Evolutionary conservation across 1,140 invertebrate species (phyloP).

Genomic region (Dufourea novaeangliae): DNA sequence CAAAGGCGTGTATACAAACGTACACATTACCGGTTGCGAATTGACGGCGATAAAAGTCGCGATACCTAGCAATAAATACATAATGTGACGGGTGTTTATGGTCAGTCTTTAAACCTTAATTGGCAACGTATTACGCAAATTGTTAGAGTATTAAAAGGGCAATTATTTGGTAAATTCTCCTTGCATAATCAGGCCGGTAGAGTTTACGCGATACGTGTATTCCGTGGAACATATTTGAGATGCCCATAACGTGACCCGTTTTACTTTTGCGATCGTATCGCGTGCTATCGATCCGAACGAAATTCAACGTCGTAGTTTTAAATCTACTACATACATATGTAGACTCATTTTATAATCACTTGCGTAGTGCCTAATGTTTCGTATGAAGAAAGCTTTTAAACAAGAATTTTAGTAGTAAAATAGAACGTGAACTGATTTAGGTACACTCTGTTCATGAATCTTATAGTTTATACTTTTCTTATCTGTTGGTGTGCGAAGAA

Average conservation of each 20-base stretch:
- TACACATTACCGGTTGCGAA: constrained; percentile 31
- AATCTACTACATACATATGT: too few relatives aligned
- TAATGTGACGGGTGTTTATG: constrained; percentile 6
- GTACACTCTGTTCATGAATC: too few relatives aligned
- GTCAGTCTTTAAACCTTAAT: constrained; percentile 50
- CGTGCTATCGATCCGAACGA: not conserved
- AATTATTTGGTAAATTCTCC: constrained; percentile 20
- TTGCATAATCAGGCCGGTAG: not conserved
- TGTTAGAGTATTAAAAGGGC: constrained; percentile 14
- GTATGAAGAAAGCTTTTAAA: not conserved
- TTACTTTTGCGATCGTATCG: constrained; percentile 2
- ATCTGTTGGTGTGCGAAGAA: too few relatives aligned
- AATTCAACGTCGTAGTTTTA: not conserved
- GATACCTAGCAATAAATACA: constrained; percentile 45
- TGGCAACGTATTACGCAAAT: constrained; percentile 19
- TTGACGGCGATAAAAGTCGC: constrained; percentile 23
- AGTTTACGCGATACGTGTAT: not conserved
- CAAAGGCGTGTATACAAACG: not conserved
- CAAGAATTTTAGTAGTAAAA: not conserved
- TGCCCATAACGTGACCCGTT: not conserved
- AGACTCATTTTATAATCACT: not conserved
- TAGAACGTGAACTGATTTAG: not conserved
- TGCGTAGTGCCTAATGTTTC: not conserved
- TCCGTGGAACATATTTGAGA: not conserved
- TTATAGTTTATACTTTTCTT: not conserved